Conservation (phyloP, 2,888 invertebrate species). For the Standfussiana lucernea region DNA sequence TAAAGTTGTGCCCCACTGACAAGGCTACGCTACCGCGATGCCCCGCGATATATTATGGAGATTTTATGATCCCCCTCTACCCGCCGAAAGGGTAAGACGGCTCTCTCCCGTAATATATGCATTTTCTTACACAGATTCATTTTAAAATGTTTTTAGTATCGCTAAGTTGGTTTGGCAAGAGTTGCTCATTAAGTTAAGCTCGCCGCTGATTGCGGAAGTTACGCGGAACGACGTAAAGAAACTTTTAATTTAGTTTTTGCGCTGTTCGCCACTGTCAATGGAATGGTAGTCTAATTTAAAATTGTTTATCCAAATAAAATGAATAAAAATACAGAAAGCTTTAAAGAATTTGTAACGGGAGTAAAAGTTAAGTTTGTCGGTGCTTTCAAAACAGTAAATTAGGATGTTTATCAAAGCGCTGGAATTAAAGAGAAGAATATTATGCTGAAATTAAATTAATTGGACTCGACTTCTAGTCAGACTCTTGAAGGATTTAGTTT, state of each 20-base stretch:
- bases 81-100: slow-evolving; percentile 27
- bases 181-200: slow-evolving; percentile 64
- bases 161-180: slow-evolving; percentile 57
- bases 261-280: slow-evolving; percentile 45
- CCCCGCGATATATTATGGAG: slow-evolving; percentile 60
- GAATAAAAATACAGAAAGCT: slow-evolving; percentile 23
- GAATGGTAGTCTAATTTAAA: slow-evolving; percentile 60
- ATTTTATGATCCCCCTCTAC: slow-evolving; percentile 48
- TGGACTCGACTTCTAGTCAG: neutral
- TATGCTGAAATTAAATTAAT: slow-evolving; percentile 19
- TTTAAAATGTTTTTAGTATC: slow-evolving; percentile 63
- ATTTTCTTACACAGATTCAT: slow-evolving; percentile 63
- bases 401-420: slow-evolving; percentile 23
- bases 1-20: slow-evolving; percentile 60
- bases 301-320: slow-evolving; percentile 57
- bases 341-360: neutral
- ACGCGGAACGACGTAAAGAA: slow-evolving; percentile 50
- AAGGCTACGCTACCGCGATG: slow-evolving; percentile 52
- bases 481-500: neutral
- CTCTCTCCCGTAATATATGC: slow-evolving; percentile 58
- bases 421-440: slow-evolving; percentile 21
- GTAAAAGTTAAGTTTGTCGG: slow-evolving; percentile 2
- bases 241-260: slow-evolving; percentile 65
- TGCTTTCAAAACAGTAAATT: slow-evolving; percentile 31
- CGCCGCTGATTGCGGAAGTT: slow-evolving; percentile 64